Evolutionary conservation across 2,888 invertebrate species (phyloP).

Genomic region (Galerucella nymphaeae): DNA sequence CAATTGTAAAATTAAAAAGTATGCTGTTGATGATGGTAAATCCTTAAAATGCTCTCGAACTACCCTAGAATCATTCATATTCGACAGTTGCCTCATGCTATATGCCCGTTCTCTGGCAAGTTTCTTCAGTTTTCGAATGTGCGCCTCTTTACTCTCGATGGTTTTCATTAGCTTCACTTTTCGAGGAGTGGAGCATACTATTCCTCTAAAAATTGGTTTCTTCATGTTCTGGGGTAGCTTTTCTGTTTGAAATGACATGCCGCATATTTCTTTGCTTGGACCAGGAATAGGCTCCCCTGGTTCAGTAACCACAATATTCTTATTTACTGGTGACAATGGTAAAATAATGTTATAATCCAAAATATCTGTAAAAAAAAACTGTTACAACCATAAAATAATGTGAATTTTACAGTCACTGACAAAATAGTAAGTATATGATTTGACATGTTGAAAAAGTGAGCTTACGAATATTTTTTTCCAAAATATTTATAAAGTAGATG

Average conservation of each 20-base stretch:
- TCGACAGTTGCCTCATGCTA: conserved; percentile 14
- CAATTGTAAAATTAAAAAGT: conserved; percentile 17
- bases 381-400: conserved; percentile 13
- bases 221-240: conserved; percentile 21
- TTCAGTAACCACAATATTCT: conserved; percentile 21
- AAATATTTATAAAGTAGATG: too few relatives aligned
- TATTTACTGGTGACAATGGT: conserved; percentile 23
- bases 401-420: conserved; percentile 17
- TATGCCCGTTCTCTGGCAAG: conserved; percentile 10
- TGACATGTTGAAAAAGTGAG: conserved; percentile 13
- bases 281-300: conserved; percentile 13
- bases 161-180: conserved; percentile 18
- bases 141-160: conserved; percentile 19
- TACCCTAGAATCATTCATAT: neutral
- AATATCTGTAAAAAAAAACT: conserved; percentile 25
- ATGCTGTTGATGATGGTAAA: neutral
- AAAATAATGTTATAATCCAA: conserved; percentile 25
- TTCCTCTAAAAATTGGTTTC: conserved; percentile 18
- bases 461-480: too few relatives aligned
- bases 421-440: conserved; percentile 2
- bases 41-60: neutral
- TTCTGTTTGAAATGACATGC: conserved; percentile 12
- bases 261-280: conserved; percentile 29
- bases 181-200: conserved; percentile 19
- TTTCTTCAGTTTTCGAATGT: conserved; percentile 6